phyloP scores from a whole-genome alignment of 2,888 invertebrate species.

The Campoplex nolae region DNA sequence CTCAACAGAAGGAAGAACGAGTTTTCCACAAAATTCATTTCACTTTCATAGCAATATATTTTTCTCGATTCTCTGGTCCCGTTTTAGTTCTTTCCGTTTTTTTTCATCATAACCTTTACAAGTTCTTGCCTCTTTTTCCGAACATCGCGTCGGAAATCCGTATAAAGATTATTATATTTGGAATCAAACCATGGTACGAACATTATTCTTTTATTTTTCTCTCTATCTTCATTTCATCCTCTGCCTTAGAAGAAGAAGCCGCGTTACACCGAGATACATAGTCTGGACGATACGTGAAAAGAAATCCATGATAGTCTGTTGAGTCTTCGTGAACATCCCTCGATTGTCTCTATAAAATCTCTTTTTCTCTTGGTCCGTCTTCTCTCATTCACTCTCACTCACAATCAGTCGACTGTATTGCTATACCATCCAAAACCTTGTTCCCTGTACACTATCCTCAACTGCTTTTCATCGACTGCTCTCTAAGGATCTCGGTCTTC shows the following conservation, averaged over 20 bases:
- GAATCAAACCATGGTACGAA: slow-evolving; percentile 75
- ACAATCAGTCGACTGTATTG: slow-evolving; percentile 38
- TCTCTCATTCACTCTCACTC: slow-evolving; percentile 11
- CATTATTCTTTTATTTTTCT: slow-evolving; percentile 14
- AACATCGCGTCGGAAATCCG: slow-evolving; percentile 56
- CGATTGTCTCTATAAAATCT: slow-evolving; percentile 57
- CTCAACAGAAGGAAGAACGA: slow-evolving; percentile 17
- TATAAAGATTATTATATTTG: slow-evolving; percentile 73
- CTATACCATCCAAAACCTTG: slow-evolving; percentile 70
- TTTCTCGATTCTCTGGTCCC: slow-evolving; percentile 23
- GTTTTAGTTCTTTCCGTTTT: slow-evolving; percentile 9
- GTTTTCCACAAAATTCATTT: slow-evolving; percentile 19
- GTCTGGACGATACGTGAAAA: slow-evolving; percentile 37
- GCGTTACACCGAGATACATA: slow-evolving; percentile 37
- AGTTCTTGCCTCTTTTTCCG: slow-evolving; percentile 21
- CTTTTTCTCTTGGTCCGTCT: slow-evolving; percentile 17
- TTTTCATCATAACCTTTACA: slow-evolving; percentile 33
- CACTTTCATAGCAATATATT: slow-evolving; percentile 6
- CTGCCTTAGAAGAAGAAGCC: slow-evolving; percentile 7
- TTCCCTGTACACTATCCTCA: slow-evolving; percentile 58
- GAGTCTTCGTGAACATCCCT: slow-evolving; percentile 48
- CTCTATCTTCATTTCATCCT: slow-evolving; percentile 37
- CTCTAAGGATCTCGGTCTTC: slow-evolving; percentile 55
- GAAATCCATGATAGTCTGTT: slow-evolving; percentile 55
- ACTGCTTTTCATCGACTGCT: slow-evolving; percentile 60